Percentiles rank a stretch among this genome's conserved stretches.
These are phyloP conservation scores for Tachyglossus aculeatus DNA, from an alignment of 2,797 vertebrate genomes.

Conservation along the genomic window DNA sequence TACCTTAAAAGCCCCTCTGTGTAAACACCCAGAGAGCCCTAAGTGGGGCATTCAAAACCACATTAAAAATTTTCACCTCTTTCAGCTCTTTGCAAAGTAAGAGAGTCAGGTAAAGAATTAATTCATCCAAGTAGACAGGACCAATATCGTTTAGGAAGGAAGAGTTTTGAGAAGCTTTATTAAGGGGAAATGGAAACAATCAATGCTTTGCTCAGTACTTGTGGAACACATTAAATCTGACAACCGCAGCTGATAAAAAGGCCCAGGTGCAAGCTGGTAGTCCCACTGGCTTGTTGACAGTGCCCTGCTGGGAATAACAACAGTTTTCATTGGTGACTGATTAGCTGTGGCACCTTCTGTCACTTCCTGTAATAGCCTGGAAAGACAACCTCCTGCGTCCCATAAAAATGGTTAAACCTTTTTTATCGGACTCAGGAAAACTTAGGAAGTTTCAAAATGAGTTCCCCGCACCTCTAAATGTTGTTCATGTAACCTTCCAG, in stretches of 20 bases:
- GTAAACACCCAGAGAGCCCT: too few relatives aligned
- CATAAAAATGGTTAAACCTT: conserved; percentile 39
- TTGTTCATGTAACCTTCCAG: background rate
- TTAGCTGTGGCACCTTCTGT: conserved; percentile 60
- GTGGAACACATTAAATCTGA: background rate
- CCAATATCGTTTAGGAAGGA: accelerated
- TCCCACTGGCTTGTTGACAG: conserved; percentile 26
- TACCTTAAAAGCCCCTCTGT: too few relatives aligned
- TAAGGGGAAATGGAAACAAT: background rate
- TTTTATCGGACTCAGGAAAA: background rate
- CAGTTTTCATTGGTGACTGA: conserved; percentile 45
- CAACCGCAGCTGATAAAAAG: conserved; percentile 14
- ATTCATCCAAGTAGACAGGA: background rate
- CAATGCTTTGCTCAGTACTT: conserved; percentile 20
- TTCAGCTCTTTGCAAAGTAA: accelerated
- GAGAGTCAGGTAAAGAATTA: background rate
- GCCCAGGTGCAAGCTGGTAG: background rate
- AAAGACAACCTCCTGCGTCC: conserved; percentile 20
- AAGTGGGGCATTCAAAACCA: too few relatives aligned
- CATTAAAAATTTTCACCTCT: too few relatives aligned
- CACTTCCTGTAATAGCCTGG: conserved; percentile 53
- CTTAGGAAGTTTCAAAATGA: background rate
- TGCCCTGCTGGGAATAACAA: conserved; percentile 33
- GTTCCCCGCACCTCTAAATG: background rate
- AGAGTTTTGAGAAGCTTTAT: background rate